Evolutionary conservation across 2,113 vertebrate genomes (phyloP).

Genomic region (Brachyhypopomus gauderio): DNA sequence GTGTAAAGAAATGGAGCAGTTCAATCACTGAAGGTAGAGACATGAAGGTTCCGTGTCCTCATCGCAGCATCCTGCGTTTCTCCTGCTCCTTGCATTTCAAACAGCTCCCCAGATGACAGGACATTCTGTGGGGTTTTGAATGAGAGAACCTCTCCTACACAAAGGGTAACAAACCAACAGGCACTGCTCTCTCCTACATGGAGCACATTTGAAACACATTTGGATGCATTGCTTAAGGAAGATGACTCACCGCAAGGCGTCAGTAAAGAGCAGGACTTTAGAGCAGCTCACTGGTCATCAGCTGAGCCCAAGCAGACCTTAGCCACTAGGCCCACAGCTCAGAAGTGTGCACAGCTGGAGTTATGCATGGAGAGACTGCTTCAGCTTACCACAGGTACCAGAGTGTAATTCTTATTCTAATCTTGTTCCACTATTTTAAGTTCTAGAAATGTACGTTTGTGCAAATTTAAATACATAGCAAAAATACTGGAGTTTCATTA

Average conservation of each 20-base stretch:
- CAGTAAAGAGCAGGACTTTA: conserved; percentile 2
- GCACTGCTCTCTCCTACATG: background rate
- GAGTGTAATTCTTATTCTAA: background rate
- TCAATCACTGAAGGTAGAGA: conserved; percentile 48
- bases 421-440: background rate
- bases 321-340: conserved; percentile 8
- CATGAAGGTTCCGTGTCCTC: conserved; percentile 36
- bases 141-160: conserved; percentile 49
- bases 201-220: background rate
- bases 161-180: conserved; percentile 36
- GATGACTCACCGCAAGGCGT: background rate
- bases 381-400: conserved; percentile 67
- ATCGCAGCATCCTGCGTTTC: conserved; percentile 61
- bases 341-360: conserved; percentile 38
- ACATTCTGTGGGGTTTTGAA: conserved; percentile 7
- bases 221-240: background rate
- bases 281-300: background rate
- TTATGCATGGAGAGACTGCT: conserved; percentile 59
- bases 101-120: background rate
- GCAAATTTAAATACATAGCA: background rate
- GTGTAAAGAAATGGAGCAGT: background rate
- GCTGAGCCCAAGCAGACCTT: background rate
- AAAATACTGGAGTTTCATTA: no score
- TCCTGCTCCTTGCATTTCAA: conserved; percentile 50
- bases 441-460: background rate